Base-by-base conservation (phyloP, 2,888 invertebrate species). In the Pandemis corylana region DNA sequence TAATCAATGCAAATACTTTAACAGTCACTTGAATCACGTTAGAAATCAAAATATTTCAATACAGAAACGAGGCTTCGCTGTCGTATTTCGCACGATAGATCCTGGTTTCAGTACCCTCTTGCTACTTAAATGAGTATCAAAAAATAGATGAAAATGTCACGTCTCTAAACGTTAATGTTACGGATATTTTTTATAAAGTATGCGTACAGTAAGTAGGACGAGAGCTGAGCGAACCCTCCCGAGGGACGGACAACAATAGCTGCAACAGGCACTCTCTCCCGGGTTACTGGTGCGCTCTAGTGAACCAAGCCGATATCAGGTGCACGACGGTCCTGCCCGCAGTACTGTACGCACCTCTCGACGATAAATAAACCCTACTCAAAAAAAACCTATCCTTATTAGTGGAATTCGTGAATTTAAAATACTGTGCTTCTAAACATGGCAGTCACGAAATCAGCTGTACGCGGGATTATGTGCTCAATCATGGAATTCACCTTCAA, bases 401-500 rank as follows among this genome's bases (percentile, higher is more conserved):
- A 71, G 76, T 75, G 44, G 59, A 66, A 71, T 7, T 64, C 63
- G 67, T 67, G 56, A 10, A 62, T 51, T 7, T 56, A 63, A n/a
- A 15, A 56, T 44, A 53, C n/a, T n/a, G 20, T n/a, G 62, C 49
- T 13, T 61, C 66, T 72, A 74, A 82, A 84, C 76, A 93, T 93
- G 93, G 89, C 93, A 53, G 85, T 91, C 72, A 94, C 94, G 15
- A 94, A 92, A 82, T 90, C 93, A 64, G 90, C 89, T 70, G 92
- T 94, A 69, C 92, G 94, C 76, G 94, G 94, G 76, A 89, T 94
- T 80, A 94, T 94, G 94, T 94, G 93, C 82, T 90, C 93, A 76
- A 88, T 94, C 78, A 92, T 94, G 93, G 94, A 94, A 85, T 90
- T 94, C 81, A 94, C 94, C 77, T 94, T 94, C 82, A 94, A 90